These are phyloP conservation scores for Rhodophaea formosa DNA, from an alignment of 2,888 invertebrate species.

Conservation along the genomic window DNA sequence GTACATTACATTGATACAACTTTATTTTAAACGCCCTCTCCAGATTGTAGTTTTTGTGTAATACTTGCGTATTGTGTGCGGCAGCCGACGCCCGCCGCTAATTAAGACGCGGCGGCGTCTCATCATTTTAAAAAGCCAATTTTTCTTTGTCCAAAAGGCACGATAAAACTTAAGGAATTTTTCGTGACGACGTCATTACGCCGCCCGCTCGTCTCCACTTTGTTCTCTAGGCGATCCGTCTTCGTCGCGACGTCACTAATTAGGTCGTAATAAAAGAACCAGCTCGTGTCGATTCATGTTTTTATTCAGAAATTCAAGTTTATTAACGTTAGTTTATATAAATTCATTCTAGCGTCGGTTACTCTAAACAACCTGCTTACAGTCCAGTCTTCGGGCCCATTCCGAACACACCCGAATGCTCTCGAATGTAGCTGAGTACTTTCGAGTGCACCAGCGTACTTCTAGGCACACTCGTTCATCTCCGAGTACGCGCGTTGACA, in stretches of 20 bases:
- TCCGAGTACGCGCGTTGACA: too few relatives aligned
- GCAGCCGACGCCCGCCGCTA: conserved; percentile 22
- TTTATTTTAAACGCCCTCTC: not conserved
- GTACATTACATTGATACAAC: too few relatives aligned
- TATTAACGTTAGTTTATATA: conserved; percentile 65
- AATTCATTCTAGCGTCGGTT: conserved; percentile 67
- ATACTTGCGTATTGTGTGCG: not conserved
- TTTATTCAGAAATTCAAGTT: conserved; percentile 71
- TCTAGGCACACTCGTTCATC: not conserved
- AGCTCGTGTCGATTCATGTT: conserved; percentile 39
- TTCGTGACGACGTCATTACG: conserved; percentile 31
- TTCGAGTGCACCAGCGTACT: not conserved
- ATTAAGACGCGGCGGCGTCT: conserved; percentile 27
- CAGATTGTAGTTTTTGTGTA: not conserved
- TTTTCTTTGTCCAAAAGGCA: conserved; percentile 39
- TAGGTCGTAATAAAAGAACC: conserved; percentile 39
- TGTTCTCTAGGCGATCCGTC: conserved; percentile 16
- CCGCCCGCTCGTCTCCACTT: conserved; percentile 23
- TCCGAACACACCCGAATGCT: conserved; percentile 27
- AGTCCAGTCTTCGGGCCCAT: conserved; percentile 52
- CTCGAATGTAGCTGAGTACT: conserved; percentile 28
- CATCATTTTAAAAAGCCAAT: conserved; percentile 33
- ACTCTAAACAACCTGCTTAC: conserved; percentile 67
- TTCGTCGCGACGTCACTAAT: conserved; percentile 24
- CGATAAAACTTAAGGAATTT: conserved; percentile 35